Base-by-base conservation (phyloP, 2,797 vertebrate genomes). In the Cynodonichthys magdalenae region DNA sequence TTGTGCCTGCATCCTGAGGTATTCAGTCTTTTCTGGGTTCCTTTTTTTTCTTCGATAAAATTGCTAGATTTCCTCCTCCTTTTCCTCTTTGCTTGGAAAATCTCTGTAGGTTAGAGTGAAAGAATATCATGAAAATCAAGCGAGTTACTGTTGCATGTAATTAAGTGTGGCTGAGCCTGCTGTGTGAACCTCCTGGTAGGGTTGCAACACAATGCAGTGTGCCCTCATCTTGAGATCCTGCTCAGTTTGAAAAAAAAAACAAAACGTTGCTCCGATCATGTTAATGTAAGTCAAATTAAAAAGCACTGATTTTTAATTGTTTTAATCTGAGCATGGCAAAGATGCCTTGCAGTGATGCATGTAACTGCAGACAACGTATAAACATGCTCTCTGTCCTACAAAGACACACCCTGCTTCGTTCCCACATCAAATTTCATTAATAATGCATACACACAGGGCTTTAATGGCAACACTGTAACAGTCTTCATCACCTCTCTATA, bases 101-200 rank as follows among this genome's bases (percentile, higher is more conserved):
- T 77, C 71, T 83, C 67, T 71, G 74, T 67, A 77, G 81, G 78
- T 83, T 83, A 49, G 75, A 74, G 75, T 78, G 77, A 81, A 48
- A 81, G 71, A 83, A 82, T 75, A 72, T 71, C 27, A 41, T 83
- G 63, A 59, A 74, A 82, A 89, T 87, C 80, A 85, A 83, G 78
- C 74, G 71, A 87, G 86, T 85, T 87, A 85, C 74, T 82, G 74
- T 88, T 89, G 87, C 83, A 87, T 88, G 86, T 88, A 85, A 89
- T 90, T 83, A 79, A 85, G 73, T 86, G 81, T 75, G 86, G 79
- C 80, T 89, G 75, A 85, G 72, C 87, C 85, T 75, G 87, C 87
- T 86, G 84, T 74, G 79, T 82, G 72, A 79, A 79, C 75, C 81
- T 87, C 75, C 75, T 86, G 84, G 77, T 79, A 60, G 50, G 64